Percentiles rank a stretch among this genome's conserved stretches.
These are phyloP conservation scores for Thymallus thymallus DNA, from an alignment of 2,113 vertebrate species.

Conservation along the genomic window DNA sequence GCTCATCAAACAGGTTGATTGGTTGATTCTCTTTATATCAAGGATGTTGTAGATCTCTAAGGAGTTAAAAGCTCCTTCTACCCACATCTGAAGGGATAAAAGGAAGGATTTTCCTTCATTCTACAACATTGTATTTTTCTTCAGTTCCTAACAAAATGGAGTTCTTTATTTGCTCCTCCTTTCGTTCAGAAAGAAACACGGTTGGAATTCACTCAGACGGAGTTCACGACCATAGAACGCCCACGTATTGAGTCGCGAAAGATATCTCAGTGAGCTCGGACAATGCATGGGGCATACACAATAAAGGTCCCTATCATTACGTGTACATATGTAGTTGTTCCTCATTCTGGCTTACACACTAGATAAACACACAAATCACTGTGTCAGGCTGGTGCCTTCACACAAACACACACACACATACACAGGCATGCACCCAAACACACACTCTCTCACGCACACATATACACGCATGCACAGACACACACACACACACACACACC, in stretches of 20 bases:
- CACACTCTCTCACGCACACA: neutral
- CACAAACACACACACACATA: neutral
- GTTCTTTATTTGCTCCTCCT: neutral
- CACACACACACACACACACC: neutral
- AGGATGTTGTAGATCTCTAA: slow-evolving; percentile 39
- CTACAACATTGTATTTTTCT: too few relatives aligned
- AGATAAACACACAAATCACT: neutral
- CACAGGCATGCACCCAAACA: too few relatives aligned
- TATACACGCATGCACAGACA: neutral
- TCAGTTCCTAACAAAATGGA: too few relatives aligned
- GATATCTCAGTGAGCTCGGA: too few relatives aligned
- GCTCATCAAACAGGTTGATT: slow-evolving; percentile 34
- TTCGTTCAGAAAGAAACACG: slow-evolving; percentile 36
- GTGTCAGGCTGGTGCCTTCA: neutral
- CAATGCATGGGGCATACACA: neutral
- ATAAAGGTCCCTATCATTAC: neutral
- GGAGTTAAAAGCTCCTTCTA: too few relatives aligned
- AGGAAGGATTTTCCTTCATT: too few relatives aligned
- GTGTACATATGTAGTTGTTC: neutral
- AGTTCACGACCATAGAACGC: too few relatives aligned
- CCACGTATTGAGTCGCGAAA: too few relatives aligned
- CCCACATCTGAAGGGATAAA: too few relatives aligned
- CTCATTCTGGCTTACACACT: neutral
- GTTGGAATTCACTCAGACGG: neutral
- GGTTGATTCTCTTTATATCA: slow-evolving; percentile 47